Evolutionary conservation across 2,888 invertebrate species (phyloP).

Genomic region (Hyles lineata): DNA sequence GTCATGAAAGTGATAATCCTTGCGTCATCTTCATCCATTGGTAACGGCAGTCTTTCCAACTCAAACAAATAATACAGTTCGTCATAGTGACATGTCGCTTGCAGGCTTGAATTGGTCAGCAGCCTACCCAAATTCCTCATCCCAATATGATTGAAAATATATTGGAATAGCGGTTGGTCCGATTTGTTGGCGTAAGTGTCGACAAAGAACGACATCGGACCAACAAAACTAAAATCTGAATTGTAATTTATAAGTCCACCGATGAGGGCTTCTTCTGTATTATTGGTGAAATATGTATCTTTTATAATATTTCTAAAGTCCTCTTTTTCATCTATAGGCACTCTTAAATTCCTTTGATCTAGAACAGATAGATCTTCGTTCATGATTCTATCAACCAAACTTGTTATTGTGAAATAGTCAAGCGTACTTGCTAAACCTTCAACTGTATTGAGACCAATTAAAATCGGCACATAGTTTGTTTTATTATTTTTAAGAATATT

Average conservation of each 20-base stretch:
- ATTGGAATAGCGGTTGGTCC: constrained; percentile 61
- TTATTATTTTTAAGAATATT: constrained; percentile 64
- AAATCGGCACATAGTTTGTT: constrained; percentile 73
- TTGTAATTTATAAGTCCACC: constrained; percentile 76
- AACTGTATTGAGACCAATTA: constrained; percentile 82
- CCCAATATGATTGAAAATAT: constrained; percentile 72
- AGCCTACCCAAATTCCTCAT: constrained; percentile 73
- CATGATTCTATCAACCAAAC: constrained; percentile 69
- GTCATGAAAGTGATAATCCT: constrained; percentile 78
- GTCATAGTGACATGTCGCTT: constrained; percentile 70
- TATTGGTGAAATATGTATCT: constrained; percentile 71
- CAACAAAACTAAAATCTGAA: constrained; percentile 73
- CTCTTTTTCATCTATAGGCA: constrained; percentile 57
- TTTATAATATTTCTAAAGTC: constrained; percentile 62
- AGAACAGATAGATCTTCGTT: constrained; percentile 69
- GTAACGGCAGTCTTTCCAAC: constrained; percentile 67
- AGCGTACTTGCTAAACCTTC: constrained; percentile 81
- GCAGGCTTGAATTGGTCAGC: constrained; percentile 69
- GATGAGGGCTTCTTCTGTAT: constrained; percentile 66
- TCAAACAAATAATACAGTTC: constrained; percentile 77
- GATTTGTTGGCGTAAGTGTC: constrained; percentile 69
- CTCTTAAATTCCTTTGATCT: constrained; percentile 62
- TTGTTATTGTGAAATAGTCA: constrained; percentile 71
- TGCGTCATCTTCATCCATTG: constrained; percentile 75
- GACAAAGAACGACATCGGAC: constrained; percentile 70